These are phyloP conservation scores for Margarornis squamiger DNA, from an alignment of 2,797 vertebrate genomes.

Conservation along the genomic window DNA sequence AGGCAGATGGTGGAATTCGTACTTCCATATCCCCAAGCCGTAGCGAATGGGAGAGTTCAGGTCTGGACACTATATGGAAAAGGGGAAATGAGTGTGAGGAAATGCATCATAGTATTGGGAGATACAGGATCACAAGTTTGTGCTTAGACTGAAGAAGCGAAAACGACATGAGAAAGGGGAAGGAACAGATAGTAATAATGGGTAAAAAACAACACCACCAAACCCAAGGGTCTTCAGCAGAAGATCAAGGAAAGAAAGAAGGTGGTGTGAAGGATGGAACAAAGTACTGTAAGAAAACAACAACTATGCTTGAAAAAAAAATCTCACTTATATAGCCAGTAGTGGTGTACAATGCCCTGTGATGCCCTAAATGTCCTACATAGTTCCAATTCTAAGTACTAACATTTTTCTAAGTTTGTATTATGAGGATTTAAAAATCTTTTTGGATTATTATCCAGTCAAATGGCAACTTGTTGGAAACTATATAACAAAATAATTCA, in stretches of 20 bases:
- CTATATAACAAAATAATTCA: background rate
- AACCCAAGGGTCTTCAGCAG: background rate
- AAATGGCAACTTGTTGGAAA: background rate
- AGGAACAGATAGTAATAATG: background rate
- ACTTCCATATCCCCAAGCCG: background rate
- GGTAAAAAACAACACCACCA: background rate
- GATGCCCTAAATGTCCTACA: background rate
- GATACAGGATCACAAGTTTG: background rate
- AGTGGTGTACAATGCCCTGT: background rate
- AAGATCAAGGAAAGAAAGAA: background rate
- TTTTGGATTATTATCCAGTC: background rate
- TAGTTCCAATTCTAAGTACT: background rate
- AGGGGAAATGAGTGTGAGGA: background rate
- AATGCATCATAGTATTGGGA: background rate
- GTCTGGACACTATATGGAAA: background rate
- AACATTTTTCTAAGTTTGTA: background rate
- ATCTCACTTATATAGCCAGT: background rate
- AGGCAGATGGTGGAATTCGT: background rate
- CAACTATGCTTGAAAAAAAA: background rate
- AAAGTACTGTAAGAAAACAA: background rate
- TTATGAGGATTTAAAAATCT: background rate
- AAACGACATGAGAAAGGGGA: background rate
- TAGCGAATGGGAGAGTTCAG: background rate
- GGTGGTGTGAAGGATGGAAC: background rate
- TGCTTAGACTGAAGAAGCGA: background rate